phyloP scores from a whole-genome alignment of 2,113 vertebrate genomes.

The Bombycilla garrulus region DNA sequence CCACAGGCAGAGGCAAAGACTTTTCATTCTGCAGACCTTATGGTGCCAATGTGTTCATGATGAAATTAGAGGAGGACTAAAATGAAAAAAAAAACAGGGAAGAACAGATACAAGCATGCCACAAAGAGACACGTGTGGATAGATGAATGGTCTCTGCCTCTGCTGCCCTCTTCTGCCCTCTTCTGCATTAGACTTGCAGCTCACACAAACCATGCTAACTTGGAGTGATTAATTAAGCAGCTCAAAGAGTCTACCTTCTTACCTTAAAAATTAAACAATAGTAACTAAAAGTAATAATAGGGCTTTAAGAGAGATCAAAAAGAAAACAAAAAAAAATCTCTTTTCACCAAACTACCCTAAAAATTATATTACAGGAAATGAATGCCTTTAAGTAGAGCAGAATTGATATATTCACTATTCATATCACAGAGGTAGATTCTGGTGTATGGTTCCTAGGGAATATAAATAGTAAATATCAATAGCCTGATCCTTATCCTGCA shows the following conservation, averaged over 20 bases:
- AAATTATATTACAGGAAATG: neutral
- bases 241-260: neutral
- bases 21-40: neutral
- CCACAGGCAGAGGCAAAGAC: neutral
- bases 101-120: neutral
- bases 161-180: neutral
- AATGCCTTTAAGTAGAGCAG: neutral
- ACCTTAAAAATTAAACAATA: neutral
- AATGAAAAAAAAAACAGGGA: neutral
- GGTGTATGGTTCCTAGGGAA: neutral
- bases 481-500: neutral
- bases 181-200: neutral
- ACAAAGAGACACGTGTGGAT: neutral
- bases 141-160: neutral
- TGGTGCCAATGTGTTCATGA: rapidly evolving
- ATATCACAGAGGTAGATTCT: neutral
- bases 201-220: neutral
- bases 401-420: neutral
- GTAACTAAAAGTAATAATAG: neutral
- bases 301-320: neutral
- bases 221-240: neutral
- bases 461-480: neutral
- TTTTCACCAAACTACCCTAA: neutral
- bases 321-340: neutral
- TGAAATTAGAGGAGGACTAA: neutral